A percentile compares a stretch with the other conserved stretches of the same genome.
These are phyloP conservation scores for Halocaridina rubra DNA, from an alignment of 2,888 invertebrate genomes.

Conservation along the genomic window DNA sequence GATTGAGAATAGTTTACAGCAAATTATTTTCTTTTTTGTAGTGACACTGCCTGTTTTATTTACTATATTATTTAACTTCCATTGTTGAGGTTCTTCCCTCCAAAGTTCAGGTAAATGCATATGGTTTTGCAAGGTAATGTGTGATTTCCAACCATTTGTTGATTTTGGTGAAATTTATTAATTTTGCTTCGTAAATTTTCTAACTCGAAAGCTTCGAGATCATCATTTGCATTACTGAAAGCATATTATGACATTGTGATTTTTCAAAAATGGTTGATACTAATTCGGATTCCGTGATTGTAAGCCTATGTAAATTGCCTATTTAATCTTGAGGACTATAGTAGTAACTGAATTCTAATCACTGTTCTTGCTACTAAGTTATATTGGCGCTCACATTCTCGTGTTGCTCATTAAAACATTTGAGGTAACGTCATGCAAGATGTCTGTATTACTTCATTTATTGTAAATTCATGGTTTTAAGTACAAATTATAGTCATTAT, in stretches of 20 bases:
- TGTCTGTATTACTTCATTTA: slow-evolving; percentile 47
- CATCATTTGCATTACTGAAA: too few species aligned
- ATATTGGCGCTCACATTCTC: slow-evolving; percentile 36
- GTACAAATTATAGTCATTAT: slow-evolving; percentile 57
- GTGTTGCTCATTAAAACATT: slow-evolving; percentile 42
- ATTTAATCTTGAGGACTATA: not conserved
- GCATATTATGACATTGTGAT: not conserved
- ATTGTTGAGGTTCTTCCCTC: too few species aligned
- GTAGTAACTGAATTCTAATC: not conserved
- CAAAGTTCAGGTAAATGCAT: not conserved
- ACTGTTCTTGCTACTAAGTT: slow-evolving; percentile 19
- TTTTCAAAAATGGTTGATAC: not conserved
- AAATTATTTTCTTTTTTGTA: too few species aligned
- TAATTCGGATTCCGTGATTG: not conserved
- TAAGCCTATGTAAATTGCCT: not conserved
- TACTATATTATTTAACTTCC: too few species aligned
- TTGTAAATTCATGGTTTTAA: slow-evolving; percentile 60
- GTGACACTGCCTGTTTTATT: too few species aligned
- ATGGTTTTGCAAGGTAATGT: too few species aligned
- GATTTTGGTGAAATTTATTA: not conserved
- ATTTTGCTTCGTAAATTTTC: not conserved
- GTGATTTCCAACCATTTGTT: too few species aligned
- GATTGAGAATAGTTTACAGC: too few species aligned
- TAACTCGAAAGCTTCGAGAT: not conserved
- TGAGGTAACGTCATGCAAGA: slow-evolving; percentile 35